phyloP scores from a whole-genome alignment of 1,140 invertebrate species.

The Brachionus rubens region DNA sequence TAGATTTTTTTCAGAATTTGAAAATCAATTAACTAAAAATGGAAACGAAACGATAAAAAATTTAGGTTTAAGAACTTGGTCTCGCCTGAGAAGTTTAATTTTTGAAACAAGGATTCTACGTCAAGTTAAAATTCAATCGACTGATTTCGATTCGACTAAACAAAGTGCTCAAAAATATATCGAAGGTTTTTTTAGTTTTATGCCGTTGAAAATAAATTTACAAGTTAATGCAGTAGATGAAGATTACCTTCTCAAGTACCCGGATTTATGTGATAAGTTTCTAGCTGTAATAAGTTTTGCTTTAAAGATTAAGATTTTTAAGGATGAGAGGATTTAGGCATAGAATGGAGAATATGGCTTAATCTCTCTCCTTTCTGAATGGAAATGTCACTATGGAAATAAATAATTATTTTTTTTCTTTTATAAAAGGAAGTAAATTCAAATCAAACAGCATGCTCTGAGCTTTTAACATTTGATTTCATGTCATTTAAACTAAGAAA shows the following conservation, averaged over 20 bases:
- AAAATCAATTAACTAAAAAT: not conserved
- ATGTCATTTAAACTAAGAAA: not conserved
- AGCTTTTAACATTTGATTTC: slow-evolving; percentile 16
- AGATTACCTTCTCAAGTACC: slow-evolving; percentile 23
- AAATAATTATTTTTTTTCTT: not conserved
- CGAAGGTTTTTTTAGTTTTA: slow-evolving; percentile 12
- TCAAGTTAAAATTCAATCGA: slow-evolving; percentile 36
- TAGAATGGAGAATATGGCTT: too few relatives aligned
- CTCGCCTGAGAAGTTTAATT: not conserved
- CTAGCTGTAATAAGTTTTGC: not conserved
- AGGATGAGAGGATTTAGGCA: too few relatives aligned
- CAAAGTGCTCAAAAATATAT: slow-evolving; percentile 34
- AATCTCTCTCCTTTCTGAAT: too few relatives aligned
- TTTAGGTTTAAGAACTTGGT: slow-evolving; percentile 16
- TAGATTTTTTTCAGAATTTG: not conserved
- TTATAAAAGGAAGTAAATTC: slow-evolving; percentile 14
- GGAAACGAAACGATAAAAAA: not conserved
- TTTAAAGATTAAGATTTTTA: not conserved
- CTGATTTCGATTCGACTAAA: not conserved
- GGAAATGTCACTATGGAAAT: too few relatives aligned
- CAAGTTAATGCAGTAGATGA: not conserved
- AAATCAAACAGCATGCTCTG: not conserved
- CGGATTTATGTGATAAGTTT: slow-evolving; percentile 14
- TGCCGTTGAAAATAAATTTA: not conserved
- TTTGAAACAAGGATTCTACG: not conserved